Conservation (phyloP, 1,140 invertebrate genomes). For the Philotrypesis tridentata region DNA sequence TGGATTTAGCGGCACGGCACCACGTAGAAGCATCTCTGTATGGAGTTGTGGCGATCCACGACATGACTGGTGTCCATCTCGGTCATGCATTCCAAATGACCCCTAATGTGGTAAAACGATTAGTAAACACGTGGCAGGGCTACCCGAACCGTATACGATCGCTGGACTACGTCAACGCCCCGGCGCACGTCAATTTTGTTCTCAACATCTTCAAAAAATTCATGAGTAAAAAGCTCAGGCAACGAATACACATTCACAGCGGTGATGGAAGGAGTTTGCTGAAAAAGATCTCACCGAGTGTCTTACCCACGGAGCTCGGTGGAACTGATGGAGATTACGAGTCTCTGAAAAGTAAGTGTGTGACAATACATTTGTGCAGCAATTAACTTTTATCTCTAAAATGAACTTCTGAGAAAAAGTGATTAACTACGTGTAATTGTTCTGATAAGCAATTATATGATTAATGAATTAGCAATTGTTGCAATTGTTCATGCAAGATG, state of each 20-base stretch:
- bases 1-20: constrained; percentile 74
- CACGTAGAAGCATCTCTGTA: constrained; percentile 75
- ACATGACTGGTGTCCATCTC: constrained; percentile 76
- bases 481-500: too few species aligned
- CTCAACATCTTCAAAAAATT: constrained; percentile 82
- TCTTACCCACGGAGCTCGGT: constrained; percentile 78
- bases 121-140: constrained; percentile 80
- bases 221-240: constrained; percentile 80
- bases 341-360: constrained; percentile 54
- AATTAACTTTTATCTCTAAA: not conserved
- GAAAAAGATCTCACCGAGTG: constrained; percentile 69
- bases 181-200: constrained; percentile 79
- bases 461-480: too few species aligned
- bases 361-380: not conserved
- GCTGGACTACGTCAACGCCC: constrained; percentile 83
- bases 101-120: constrained; percentile 74
- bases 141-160: constrained; percentile 82
- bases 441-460: too few species aligned
- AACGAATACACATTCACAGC: constrained; percentile 75
- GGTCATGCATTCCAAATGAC: constrained; percentile 78
- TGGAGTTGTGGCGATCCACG: constrained; percentile 77
- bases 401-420: too few species aligned
- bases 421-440: too few species aligned
- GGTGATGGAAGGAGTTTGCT: constrained; percentile 66
- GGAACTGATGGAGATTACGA: constrained; percentile 74